These are phyloP conservation scores for Sebastes paucispinis DNA, from an alignment of 2,797 vertebrate genomes.

Conservation along the genomic window DNA sequence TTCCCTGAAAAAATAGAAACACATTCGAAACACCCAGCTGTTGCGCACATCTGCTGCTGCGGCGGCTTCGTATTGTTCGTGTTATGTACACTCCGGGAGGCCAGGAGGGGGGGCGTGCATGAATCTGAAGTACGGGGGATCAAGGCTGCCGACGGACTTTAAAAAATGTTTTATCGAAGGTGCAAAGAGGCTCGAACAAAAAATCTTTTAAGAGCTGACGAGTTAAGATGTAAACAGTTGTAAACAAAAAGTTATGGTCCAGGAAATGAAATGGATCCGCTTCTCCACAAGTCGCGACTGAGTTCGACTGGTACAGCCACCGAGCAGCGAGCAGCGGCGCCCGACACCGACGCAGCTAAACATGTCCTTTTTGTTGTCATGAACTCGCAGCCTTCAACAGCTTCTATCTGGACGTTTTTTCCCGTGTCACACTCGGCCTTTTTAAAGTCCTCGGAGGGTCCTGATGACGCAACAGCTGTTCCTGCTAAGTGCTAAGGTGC, in stretches of 20 bases:
- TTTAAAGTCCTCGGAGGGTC: constrained; percentile 16
- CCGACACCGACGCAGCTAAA: not conserved
- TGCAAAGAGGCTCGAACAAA: constrained; percentile 10
- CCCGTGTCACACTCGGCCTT: not conserved
- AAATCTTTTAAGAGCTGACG: constrained; percentile 1
- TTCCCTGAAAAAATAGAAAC: constrained; percentile 56
- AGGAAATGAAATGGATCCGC: not conserved
- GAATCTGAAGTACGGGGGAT: not conserved
- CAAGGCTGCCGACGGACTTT: not conserved
- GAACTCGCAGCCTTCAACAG: not conserved
- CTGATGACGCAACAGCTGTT: constrained; percentile 1
- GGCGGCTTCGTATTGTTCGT: not conserved
- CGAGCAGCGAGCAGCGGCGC: not conserved
- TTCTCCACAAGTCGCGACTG: not conserved
- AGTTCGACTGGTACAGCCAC: not conserved
- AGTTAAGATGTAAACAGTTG: constrained; percentile 47
- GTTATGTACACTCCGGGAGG: constrained; percentile 20
- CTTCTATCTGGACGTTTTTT: not conserved
- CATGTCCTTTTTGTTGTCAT: not conserved
- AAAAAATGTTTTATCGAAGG: constrained; percentile 2
- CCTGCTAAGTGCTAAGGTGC: constrained; percentile 54
- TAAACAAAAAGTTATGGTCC: constrained; percentile 45
- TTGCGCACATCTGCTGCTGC: not conserved
- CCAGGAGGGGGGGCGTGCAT: constrained; percentile 26
- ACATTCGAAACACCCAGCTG: constrained; percentile 34